These are phyloP conservation scores for Mormyrops boulengeri DNA, from an alignment of 2,797 vertebrate species.

Conservation along the genomic window DNA sequence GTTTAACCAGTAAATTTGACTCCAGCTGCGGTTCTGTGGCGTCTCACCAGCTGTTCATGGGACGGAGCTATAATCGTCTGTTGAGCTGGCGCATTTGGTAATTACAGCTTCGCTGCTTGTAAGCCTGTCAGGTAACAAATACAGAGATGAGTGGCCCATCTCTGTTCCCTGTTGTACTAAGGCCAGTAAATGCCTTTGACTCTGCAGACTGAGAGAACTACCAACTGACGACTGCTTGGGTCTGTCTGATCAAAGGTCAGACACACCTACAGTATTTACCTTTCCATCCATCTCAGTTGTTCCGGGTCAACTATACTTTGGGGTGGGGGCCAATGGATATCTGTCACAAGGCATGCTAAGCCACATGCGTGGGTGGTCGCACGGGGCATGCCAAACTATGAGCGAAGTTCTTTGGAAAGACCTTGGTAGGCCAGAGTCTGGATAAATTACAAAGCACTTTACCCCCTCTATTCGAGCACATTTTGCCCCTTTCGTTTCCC, in stretches of 20 bases:
- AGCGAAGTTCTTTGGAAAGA: neutral
- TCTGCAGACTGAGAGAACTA: neutral
- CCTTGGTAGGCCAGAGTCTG: neutral
- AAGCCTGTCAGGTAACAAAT: neutral
- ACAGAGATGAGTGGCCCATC: neutral
- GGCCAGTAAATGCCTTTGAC: neutral
- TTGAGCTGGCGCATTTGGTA: neutral
- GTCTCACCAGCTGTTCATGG: conserved; percentile 31
- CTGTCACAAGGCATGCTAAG: neutral
- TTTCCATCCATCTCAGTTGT: neutral
- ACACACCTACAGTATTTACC: neutral
- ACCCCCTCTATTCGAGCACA: neutral
- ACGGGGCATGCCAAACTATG: neutral
- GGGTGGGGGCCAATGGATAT: neutral
- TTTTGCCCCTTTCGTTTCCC: neutral
- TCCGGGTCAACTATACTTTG: neutral
- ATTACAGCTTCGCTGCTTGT: neutral
- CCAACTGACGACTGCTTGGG: neutral
- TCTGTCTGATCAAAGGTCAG: neutral
- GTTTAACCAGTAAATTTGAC: neutral
- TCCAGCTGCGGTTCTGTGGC: neutral
- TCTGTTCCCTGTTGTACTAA: neutral
- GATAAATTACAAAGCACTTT: neutral
- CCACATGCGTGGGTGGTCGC: neutral
- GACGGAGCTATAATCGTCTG: conserved; percentile 18